Conservation (phyloP, 1,140 invertebrate genomes). For the Ips nitidus region DNA sequence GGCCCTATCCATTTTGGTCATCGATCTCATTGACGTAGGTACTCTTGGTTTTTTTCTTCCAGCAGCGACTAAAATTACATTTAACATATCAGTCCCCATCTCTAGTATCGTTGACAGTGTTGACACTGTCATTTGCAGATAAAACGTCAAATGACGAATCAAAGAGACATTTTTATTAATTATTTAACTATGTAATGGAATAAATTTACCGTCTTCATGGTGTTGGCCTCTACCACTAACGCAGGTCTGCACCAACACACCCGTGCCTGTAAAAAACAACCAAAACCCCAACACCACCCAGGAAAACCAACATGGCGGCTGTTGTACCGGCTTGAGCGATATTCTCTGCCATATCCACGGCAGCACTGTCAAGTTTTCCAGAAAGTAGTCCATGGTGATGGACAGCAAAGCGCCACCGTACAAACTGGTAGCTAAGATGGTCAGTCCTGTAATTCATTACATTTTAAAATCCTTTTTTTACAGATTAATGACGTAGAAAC, state of each 20-base stretch:
- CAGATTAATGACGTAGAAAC: conserved; percentile 47
- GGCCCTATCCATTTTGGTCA: conserved; percentile 70
- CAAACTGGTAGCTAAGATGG: conserved; percentile 74
- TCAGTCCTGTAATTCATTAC: conserved; percentile 57
- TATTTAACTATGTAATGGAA: background rate
- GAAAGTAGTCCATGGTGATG: conserved; percentile 73
- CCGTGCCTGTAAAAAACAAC: conserved; percentile 70
- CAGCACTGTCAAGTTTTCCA: conserved; percentile 70
- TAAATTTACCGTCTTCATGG: conserved; percentile 59
- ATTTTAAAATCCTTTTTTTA: background rate
- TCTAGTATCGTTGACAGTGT: background rate
- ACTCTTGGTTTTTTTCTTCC: conserved; percentile 47
- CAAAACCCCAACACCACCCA: conserved; percentile 75
- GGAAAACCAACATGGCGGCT: conserved; percentile 71
- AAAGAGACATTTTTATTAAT: background rate
- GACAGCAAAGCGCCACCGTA: conserved; percentile 76
- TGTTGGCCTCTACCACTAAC: conserved; percentile 72
- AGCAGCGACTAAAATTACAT: conserved; percentile 41
- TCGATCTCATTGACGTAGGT: conserved; percentile 52
- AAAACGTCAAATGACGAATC: no score
- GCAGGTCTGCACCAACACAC: conserved; percentile 67
- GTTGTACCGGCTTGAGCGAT: conserved; percentile 55
- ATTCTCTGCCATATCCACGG: conserved; percentile 66
- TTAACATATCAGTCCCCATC: no score
- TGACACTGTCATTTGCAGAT: no score